Conservation (phyloP, 2,797 vertebrate genomes). For the Sitta carolinensis region DNA sequence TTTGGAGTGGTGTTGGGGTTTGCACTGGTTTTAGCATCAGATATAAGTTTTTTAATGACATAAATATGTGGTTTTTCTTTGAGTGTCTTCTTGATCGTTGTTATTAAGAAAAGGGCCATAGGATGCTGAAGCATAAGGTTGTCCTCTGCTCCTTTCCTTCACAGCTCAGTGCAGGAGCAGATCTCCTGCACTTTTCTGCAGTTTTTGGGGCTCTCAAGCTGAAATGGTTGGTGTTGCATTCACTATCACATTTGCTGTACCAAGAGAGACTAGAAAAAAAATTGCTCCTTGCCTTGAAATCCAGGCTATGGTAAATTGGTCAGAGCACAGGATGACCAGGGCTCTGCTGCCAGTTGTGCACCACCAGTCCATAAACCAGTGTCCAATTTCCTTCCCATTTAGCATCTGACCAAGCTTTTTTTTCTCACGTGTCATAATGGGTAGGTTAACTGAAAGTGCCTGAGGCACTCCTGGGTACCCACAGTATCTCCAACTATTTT, state of each 20-base stretch:
- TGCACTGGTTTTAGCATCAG: background rate
- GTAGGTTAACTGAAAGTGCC: background rate
- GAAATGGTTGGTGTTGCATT: background rate
- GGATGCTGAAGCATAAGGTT: background rate
- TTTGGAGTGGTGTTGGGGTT: background rate
- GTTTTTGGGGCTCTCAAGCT: background rate
- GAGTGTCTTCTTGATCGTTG: background rate
- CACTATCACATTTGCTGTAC: background rate
- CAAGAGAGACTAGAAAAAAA: background rate
- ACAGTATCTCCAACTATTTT: background rate
- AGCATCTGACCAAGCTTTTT: rapidly evolving
- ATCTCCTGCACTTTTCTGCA: background rate
- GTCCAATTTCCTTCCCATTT: background rate
- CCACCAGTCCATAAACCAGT: background rate
- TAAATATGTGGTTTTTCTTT: background rate
- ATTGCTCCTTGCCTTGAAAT: background rate
- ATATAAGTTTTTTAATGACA: background rate
- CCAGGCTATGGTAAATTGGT: background rate
- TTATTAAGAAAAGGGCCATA: background rate
- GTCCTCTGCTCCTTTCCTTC: background rate
- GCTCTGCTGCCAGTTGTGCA: background rate
- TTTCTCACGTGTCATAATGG: background rate
- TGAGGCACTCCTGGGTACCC: background rate
- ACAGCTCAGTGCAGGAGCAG: background rate
- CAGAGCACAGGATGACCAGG: background rate